phyloP scores from a whole-genome alignment of 2,797 vertebrate species.

The Myotis vivesi region DNA sequence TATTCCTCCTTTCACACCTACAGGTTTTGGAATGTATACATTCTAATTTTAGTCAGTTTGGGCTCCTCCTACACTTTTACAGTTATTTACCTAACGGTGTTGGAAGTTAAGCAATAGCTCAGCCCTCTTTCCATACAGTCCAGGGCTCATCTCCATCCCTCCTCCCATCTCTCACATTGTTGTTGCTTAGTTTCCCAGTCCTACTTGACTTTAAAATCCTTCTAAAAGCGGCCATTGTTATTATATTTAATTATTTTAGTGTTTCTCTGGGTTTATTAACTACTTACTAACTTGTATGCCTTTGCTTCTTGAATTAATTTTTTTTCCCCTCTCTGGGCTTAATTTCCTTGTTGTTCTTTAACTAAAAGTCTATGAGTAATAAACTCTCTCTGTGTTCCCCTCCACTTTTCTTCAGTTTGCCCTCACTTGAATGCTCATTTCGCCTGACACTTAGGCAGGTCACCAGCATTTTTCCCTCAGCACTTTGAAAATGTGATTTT shows the following conservation, averaged over 20 bases:
- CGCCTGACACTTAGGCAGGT: neutral
- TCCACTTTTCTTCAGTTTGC: neutral
- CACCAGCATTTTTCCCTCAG: neutral
- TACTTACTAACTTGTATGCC: neutral
- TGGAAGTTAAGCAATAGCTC: neutral
- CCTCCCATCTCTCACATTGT: accelerated
- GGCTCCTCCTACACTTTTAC: neutral
- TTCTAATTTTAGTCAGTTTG: neutral
- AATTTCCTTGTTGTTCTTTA: neutral
- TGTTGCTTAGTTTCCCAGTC: neutral
- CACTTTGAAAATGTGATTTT: conserved; percentile 18
- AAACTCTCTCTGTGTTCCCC: neutral
- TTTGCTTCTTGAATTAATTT: neutral
- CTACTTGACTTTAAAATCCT: neutral
- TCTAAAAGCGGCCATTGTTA: neutral
- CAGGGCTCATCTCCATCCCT: accelerated
- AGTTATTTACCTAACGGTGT: too few relatives aligned
- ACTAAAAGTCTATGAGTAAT: neutral
- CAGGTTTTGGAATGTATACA: neutral
- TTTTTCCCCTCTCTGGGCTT: neutral
- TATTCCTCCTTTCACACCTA: neutral
- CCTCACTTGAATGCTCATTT: neutral
- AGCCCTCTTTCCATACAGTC: too few relatives aligned
- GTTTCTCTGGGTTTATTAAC: neutral
- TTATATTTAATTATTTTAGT: neutral